Evolutionary conservation across 2,888 invertebrate genomes (phyloP).

Genomic region (Pammene fasciana): DNA sequence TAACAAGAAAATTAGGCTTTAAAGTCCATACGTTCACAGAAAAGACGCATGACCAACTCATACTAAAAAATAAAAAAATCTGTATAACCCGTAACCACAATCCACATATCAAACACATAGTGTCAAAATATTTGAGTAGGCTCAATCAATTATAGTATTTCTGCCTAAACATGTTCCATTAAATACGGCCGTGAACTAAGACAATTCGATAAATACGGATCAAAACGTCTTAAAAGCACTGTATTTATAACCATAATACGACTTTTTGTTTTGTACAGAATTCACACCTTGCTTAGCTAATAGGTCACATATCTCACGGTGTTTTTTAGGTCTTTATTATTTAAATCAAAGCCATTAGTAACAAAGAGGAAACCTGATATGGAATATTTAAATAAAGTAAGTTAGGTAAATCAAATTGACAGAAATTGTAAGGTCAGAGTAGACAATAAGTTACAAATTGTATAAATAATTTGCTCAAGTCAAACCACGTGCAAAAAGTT

Average conservation of each 20-base stretch:
- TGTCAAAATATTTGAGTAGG: neutral
- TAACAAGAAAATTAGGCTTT: too few relatives aligned
- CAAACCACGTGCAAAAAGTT: too few relatives aligned
- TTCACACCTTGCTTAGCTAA: neutral
- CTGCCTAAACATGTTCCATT: constrained; percentile 1
- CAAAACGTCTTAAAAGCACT: neutral
- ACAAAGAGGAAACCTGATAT: neutral
- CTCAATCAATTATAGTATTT: neutral
- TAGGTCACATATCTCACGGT: neutral
- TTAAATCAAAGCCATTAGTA: neutral
- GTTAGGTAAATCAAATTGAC: too few relatives aligned
- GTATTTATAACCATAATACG: neutral
- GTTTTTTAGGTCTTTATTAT: neutral
- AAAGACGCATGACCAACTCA: too few relatives aligned
- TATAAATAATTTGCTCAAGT: too few relatives aligned
- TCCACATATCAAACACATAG: neutral
- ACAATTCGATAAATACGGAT: neutral
- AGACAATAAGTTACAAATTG: too few relatives aligned
- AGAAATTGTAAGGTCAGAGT: too few relatives aligned
- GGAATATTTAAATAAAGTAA: too few relatives aligned
- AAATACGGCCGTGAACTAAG: constrained; percentile 1
- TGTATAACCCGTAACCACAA: too few relatives aligned
- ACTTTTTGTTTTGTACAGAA: neutral
- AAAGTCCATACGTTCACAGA: too few relatives aligned
- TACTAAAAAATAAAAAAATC: too few relatives aligned